These are phyloP conservation scores for Papilio elwesi DNA, from an alignment of 2,888 invertebrate genomes.

Conservation along the genomic window DNA sequence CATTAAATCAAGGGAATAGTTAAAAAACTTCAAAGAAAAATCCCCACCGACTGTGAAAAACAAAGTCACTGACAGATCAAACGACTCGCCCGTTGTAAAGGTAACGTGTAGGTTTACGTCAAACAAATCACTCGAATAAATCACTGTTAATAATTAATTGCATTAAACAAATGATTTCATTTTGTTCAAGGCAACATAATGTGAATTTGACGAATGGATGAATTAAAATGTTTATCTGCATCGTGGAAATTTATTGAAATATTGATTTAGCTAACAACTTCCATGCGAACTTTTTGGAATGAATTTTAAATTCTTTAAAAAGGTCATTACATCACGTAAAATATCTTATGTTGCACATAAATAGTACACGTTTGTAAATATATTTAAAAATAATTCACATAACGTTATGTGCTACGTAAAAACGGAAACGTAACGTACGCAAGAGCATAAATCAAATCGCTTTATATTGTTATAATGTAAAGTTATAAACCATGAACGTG, in stretches of 20 bases:
- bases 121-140: conserved; percentile 31
- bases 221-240: background rate
- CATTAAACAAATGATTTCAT: conserved; percentile 19
- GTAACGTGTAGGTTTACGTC: conserved; percentile 19
- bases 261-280: background rate
- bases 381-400: conserved; percentile 10
- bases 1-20: conserved; percentile 26
- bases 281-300: background rate
- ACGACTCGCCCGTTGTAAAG: conserved; percentile 31
- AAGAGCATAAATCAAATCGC: conserved; percentile 33
- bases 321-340: background rate
- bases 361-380: background rate
- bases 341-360: background rate
- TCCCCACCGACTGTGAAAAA: conserved; percentile 20
- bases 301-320: background rate
- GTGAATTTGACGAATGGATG: background rate
- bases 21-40: conserved; percentile 34
- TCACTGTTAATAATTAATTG: conserved; percentile 14
- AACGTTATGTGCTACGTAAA: conserved; percentile 15
- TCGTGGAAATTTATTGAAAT: background rate
- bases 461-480: conserved; percentile 52
- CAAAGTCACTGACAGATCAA: conserved; percentile 35
- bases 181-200: conserved; percentile 17
- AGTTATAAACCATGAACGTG: conserved; percentile 53
- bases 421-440: conserved; percentile 24